These are phyloP conservation scores for Lophotis ruficrista DNA, from an alignment of 2,113 vertebrate species.

Conservation along the genomic window DNA sequence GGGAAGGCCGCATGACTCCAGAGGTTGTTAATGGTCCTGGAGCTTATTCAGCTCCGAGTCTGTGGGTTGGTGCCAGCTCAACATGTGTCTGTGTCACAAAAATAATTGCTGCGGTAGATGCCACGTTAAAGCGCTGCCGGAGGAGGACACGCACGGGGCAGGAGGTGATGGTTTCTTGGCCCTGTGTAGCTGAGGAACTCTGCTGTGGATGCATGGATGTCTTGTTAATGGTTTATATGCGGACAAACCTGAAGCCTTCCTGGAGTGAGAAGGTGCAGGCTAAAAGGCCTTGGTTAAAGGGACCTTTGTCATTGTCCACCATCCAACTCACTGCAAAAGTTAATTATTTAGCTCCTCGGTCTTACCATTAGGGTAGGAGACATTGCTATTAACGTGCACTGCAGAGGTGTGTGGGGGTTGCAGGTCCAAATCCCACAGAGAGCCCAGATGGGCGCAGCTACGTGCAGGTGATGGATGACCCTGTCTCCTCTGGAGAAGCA, in stretches of 20 bases:
- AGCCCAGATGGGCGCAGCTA: not conserved
- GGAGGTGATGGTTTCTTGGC: not conserved
- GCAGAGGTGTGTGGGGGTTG: rapidly evolving
- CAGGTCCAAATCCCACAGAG: rapidly evolving
- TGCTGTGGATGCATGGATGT: rapidly evolving
- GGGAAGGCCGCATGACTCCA: conserved; percentile 19
- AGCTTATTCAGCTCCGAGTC: not conserved
- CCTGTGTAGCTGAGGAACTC: rapidly evolving
- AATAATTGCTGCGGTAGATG: not conserved
- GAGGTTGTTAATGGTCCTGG: conserved; percentile 41
- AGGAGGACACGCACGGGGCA: not conserved
- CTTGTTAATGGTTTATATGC: not conserved
- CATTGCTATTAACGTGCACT: rapidly evolving
- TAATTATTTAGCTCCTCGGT: not conserved
- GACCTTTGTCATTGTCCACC: not conserved
- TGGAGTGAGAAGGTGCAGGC: not conserved
- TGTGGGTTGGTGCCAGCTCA: not conserved
- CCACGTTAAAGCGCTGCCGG: not conserved
- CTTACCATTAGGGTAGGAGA: not conserved
- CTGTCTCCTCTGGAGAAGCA: not conserved
- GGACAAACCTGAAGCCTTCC: not conserved
- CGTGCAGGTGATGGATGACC: not conserved
- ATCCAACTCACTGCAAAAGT: not conserved
- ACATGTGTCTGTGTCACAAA: not conserved
- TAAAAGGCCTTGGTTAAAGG: not conserved